Base-by-base conservation (phyloP, 2,888 invertebrate genomes). In the Yponomeuta sedellus region DNA sequence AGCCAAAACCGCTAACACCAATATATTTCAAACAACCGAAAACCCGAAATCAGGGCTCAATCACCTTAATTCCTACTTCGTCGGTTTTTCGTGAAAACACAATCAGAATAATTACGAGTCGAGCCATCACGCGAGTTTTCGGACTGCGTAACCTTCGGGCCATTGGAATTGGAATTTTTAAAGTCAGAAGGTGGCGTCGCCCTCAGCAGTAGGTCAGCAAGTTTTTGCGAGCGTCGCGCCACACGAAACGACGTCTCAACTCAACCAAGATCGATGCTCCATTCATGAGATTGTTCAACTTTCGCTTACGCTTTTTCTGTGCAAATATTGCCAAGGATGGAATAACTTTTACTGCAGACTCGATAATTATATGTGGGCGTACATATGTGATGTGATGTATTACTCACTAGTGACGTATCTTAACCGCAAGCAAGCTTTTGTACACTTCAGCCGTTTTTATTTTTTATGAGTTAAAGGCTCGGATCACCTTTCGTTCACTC, bases 201-300 rank as follows among this genome's bases (percentile, higher is more conserved):
- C 34, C 4, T 34, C 16, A 16, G 44, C 69, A 77, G 69, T 77
- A 74, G 80, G 79, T 77, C 79, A 75, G 70, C 76, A 64, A 74
- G 80, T 80, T 79, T 79, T 79, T 80, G 72, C 12, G 59, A 10
- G 25, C 59, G 12, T 58, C 59, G 44, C 59, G n/a, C 22, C 28
- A 34, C 62, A 34, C 62, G 19, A 19, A 19, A 62, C 10, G n/a
- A 34, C 20, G 20, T 25, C 59, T 8, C 34, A 34, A 10, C 34
- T 34, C 34, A 34, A 34, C 44, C 62, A 39, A 34, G 34, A 39
- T 62, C 16, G 34, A 16, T 62, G 12, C 10, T 61, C 68, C 68
- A 70, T 70, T 70, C 70, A 70, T 68, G 69, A 64, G 66, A 44
- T 64, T 61, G 39, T n/a, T 58, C 67, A 39, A 70, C 69, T 70